Conservation (phyloP, 2,797 vertebrate species). For the Myoxocephalus aenaeus region DNA sequence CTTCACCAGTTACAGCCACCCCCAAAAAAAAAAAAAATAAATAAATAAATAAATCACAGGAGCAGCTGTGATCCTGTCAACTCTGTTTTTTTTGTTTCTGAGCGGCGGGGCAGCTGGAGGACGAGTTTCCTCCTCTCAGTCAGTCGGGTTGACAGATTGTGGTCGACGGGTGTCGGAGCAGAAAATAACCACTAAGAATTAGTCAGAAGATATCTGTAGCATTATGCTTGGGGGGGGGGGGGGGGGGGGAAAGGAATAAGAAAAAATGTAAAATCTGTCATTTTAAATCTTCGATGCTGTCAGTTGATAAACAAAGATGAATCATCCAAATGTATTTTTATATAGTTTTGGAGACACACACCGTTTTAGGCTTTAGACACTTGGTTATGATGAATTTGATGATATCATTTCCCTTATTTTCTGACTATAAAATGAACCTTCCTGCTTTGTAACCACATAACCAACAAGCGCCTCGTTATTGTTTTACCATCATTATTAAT, state of each 20-base stretch:
- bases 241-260: too few species aligned
- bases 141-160: slow-evolving; percentile 15
- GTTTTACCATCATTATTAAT: neutral
- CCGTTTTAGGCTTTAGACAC: too few species aligned
- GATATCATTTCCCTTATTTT: neutral
- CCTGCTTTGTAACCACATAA: neutral
- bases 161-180: slow-evolving; percentile 6
- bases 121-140: neutral
- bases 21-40: too few species aligned
- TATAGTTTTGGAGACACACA: too few species aligned
- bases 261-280: neutral
- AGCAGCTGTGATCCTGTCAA: neutral
- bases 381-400: neutral
- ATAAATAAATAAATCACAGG: too few species aligned
- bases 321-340: too few species aligned
- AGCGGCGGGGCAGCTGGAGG: neutral
- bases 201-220: neutral
- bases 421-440: neutral
- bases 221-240: neutral
- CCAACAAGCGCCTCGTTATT: neutral
- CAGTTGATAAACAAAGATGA: neutral
- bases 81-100: too few species aligned
- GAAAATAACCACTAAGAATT: slow-evolving; percentile 8
- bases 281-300: neutral
- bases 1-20: neutral